These are phyloP conservation scores for Drosophila novamexicana DNA, from an alignment of 1,140 invertebrate genomes.

Conservation along the genomic window DNA sequence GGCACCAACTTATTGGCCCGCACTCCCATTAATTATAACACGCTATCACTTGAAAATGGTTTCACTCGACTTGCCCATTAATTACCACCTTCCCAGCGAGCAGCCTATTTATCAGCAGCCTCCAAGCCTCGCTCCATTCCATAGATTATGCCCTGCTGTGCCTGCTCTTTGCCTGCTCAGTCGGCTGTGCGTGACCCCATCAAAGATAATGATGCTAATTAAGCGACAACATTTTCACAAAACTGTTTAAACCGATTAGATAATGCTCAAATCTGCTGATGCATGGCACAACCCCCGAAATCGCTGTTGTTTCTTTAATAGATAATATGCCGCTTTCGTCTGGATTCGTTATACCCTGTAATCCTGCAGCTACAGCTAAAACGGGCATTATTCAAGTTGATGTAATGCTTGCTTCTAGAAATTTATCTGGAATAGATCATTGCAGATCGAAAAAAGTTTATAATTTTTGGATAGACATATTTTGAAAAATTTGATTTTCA, in stretches of 20 bases:
- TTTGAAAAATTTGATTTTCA: no score
- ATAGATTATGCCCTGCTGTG: neutral
- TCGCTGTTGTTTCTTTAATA: conserved; percentile 3
- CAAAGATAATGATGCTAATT: conserved; percentile 78
- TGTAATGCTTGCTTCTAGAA: no score
- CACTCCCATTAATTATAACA: conserved; percentile 60
- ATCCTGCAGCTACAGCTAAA: neutral
- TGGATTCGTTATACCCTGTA: neutral
- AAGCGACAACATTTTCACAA: conserved; percentile 63
- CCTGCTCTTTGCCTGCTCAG: conserved; percentile 19
- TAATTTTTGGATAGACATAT: no score
- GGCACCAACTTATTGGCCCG: conserved; percentile 32
- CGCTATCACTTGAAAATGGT: conserved; percentile 42
- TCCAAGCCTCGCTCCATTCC: neutral
- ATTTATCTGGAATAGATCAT: no score
- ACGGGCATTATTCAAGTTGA: neutral
- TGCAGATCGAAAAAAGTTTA: no score
- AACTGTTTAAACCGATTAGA: conserved; percentile 74
- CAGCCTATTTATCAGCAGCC: conserved; percentile 57
- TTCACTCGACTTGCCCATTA: conserved; percentile 53
- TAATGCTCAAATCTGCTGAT: conserved; percentile 46
- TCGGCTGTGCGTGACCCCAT: conserved; percentile 65
- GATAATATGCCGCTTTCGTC: neutral
- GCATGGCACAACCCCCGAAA: conserved; percentile 17
- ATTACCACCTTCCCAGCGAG: conserved; percentile 49